Evolutionary conservation across 2,113 vertebrate genomes (phyloP).

Genomic region (Pelecanus crispus): DNA sequence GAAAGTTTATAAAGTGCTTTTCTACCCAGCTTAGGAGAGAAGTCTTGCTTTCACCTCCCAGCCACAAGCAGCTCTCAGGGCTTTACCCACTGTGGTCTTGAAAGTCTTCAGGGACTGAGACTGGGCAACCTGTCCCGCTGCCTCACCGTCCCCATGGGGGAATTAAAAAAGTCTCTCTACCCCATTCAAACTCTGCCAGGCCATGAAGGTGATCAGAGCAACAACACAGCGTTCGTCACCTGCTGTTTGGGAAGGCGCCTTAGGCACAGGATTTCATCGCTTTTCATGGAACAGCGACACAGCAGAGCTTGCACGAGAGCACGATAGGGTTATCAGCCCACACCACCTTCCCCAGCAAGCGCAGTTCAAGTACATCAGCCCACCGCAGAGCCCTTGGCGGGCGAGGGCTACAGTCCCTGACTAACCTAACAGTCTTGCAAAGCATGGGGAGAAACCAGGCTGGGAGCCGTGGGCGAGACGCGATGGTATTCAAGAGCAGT

Average conservation of each 20-base stretch:
- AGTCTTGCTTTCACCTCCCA: background rate
- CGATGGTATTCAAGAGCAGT: background rate
- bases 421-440: rapidly evolving
- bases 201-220: background rate
- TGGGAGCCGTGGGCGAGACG: background rate
- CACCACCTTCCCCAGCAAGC: background rate
- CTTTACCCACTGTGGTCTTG: background rate
- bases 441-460: background rate
- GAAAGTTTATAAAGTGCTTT: background rate
- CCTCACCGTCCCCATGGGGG: rapidly evolving
- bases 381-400: background rate
- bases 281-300: background rate
- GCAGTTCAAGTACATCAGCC: background rate
- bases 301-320: background rate
- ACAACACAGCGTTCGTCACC: rapidly evolving
- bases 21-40: background rate
- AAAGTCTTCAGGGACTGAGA: background rate
- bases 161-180: background rate
- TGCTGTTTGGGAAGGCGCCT: background rate
- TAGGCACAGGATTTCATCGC: rapidly evolving
- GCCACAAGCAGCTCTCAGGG: background rate
- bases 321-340: background rate
- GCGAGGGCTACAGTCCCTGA: background rate
- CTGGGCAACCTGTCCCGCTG: background rate
- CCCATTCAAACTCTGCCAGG: background rate